phyloP scores from a whole-genome alignment of 2,113 vertebrate genomes.

The Rhea americana region DNA sequence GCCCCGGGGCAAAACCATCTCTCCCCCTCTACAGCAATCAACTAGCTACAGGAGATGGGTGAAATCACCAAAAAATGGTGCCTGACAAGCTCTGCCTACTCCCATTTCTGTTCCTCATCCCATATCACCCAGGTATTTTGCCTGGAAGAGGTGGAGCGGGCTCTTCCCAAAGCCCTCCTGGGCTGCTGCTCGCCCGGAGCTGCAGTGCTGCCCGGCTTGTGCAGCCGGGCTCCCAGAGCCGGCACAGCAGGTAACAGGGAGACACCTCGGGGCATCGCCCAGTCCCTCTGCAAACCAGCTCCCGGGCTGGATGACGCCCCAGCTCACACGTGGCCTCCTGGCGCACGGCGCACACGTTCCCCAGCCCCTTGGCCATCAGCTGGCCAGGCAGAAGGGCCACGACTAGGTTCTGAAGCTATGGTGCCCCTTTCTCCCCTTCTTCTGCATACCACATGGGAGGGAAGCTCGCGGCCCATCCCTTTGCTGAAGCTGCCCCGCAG shows the following conservation, averaged over 20 bases:
- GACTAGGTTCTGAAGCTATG: too few relatives aligned
- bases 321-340: too few relatives aligned
- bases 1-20: not conserved
- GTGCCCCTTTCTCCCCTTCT: too few relatives aligned
- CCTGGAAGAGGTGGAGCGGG: not conserved
- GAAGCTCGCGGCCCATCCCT: not conserved
- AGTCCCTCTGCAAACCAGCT: not conserved
- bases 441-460: not conserved
- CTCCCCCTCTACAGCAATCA: rapidly evolving
- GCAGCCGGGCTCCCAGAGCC: not conserved
- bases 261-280: too few relatives aligned
- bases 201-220: not conserved
- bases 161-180: not conserved
- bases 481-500: not conserved
- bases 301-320: too few relatives aligned
- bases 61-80: not conserved
- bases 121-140: not conserved
- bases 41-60: rapidly evolving
- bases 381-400: not conserved
- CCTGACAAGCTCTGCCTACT: not conserved
- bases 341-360: not conserved
- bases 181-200: not conserved
- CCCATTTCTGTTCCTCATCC: not conserved
- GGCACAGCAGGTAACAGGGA: not conserved
- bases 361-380: not conserved